Base-by-base conservation (phyloP, 2,797 vertebrate species). In the Schizopygopsis malacanthus region DNA sequence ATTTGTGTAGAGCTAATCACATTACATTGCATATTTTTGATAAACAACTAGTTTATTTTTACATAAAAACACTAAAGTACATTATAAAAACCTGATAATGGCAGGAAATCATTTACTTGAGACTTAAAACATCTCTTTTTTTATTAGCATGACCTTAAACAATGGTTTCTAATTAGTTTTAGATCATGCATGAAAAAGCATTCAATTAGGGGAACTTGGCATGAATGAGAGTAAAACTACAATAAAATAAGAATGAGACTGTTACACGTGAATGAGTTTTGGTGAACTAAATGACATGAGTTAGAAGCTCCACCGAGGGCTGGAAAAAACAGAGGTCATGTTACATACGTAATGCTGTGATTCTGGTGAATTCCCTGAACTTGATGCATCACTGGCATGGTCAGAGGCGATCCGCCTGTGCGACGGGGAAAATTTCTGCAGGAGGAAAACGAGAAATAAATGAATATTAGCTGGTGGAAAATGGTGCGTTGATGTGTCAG, bases 371-470 rank as follows among this genome's bases (percentile, higher is more conserved):
- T 76, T 88, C 33, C 87, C 93, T 25, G 90, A 90, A 82, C 85
- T 90, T 0, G 90, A 84, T 1, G 77, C 56, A 0, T 94, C 93
- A 0, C 88, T 91, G 81, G 80, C 52, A 28, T 88, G 59, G 78
- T 95, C 95, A 0, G 94, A 95, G 15, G 90, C 7, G 16, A 93
- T 94, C 78, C 94, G 93, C 85, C 91, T 89, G 87, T 94, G 94
- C 2, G 89, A 75, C 0, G 87, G 90, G 63, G 83, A 39, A 67
- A 93, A 93, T 1, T 61, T 93, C 93, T 95, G 91, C 52, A 43
- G 59, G 28, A 37, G 65, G 47, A 70, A 78, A 59, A 70, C 1
- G 2, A 69, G 33, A 83, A 28, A 33, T 65, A 59, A 82, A 54
- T 71, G 22, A 84, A 56, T 84, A 84, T 84, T 79, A 78, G 73